Evolutionary conservation across 2,888 invertebrate species (phyloP), one percentile per base, ranked within the genome.

Genomic region (Trichacis sp.): DNA sequence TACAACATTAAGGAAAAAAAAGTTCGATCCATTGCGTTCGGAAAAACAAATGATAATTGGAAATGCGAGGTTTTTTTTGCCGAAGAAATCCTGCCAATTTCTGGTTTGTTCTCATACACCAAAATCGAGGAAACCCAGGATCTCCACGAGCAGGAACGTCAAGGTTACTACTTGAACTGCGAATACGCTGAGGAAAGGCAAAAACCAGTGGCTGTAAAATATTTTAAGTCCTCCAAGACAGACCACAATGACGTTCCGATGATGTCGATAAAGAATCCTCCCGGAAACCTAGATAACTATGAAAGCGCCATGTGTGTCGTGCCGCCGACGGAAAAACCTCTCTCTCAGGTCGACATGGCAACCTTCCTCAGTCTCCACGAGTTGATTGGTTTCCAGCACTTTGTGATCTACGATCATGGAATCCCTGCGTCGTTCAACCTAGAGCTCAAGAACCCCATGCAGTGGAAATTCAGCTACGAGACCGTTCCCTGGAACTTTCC

Each of bases 1-100:
- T 91, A 90, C 78, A 84, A 89, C 74, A 85, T 87, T 48, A 85
- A 87, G 0, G 86, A 88, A 66, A 86, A 87, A 12, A 86, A 88
- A 74, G 85, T 91, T 12, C 86, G 87, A 64, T 87, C 90, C 0
- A 86, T 94, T 29, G 91, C 89, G 0, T 86, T 92, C 8, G 90
- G 90, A 0, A 88, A 87, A 66, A 85, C 86, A 8, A 86, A 87
- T 20, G 85, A 87, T 0, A 89, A 89, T 65, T 89, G 90, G 69
- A 88, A 89, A 45, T 94, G 94, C 74, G 88, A 88, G 57, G 84
- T 93, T 52, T 89, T 90, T 86, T 88, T 90, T 58, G 89, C 90
- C 54, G 88, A 89, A 67, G 85, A 85, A 9, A 85, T 8, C 87
- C 87, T 67, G 88, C 89, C 24, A 0, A 85, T 87, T 69, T 84